Base-by-base conservation (phyloP, 2,113 vertebrate genomes). In the Otolemur garnettii region DNA sequence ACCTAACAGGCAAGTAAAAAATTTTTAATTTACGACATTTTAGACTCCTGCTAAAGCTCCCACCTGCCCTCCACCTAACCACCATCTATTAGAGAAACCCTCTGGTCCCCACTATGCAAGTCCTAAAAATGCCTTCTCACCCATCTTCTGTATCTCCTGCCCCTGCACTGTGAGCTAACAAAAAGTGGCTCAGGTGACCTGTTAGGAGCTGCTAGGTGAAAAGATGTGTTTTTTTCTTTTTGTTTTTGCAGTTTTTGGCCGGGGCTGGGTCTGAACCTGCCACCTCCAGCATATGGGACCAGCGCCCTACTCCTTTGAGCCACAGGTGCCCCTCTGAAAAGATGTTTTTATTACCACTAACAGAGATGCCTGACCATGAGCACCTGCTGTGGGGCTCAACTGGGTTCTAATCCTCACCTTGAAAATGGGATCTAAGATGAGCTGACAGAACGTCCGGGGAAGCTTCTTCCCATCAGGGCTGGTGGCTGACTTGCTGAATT, bases 371-470 rank as follows among this genome's bases (percentile, higher is more conserved):
- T 4, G 4, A 4, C 4, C 24, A 64, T 26, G 24, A 62, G 22
- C 17, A 30, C 64, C 28, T 66, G 64, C 60, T 13, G 2, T 30
- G 7, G 10, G 26, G 28, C 64, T 66, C 64, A 66, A 13, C 64
- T 30, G 26, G 64, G 26, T 4, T 14, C 75, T 9, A 26, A 14
- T 30, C 9, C 77, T 79, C 97, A 99, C 99, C 99, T 99, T 99
- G 96, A 99, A 99, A 97, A 99, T 99, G 80, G 99, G 99, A 86
- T 99, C 99, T 95, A 99, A 98, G 93, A 99, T 98, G 79, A 99
- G 99, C 97, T 99, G 98, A 97, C 99, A 98, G 97, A 99, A 99
- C 17, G 99, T 99, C 9, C 99, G 98, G 0, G 99, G 98, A 30
- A 98, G 97, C 69, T 98, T 99, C 95, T 99, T 99, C 59, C 99